phyloP scores from a whole-genome alignment of 2,113 vertebrate genomes.

The Turdus rufiventris region DNA sequence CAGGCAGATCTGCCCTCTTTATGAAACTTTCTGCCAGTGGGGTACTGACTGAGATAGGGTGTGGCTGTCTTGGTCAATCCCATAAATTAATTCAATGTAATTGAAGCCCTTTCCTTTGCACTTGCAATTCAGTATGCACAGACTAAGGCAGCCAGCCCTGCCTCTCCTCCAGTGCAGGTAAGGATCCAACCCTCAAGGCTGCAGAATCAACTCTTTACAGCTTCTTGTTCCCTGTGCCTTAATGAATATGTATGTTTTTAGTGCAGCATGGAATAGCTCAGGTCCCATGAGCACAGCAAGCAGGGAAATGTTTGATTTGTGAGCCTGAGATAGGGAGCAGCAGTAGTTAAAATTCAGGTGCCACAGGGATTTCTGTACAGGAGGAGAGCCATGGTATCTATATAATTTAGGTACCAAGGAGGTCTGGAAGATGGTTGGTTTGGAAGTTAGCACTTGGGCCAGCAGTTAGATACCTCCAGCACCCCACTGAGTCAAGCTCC shows the following conservation, averaged over 20 bases:
- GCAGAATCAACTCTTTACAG: neutral
- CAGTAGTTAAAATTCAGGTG: constrained; percentile 32
- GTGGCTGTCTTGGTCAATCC: neutral
- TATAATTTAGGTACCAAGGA: neutral
- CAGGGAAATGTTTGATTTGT: constrained; percentile 53
- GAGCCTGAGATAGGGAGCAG: constrained; percentile 18
- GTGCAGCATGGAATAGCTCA: constrained; percentile 44
- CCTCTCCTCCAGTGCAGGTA: neutral
- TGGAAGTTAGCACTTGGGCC: neutral
- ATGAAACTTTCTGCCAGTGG: neutral
- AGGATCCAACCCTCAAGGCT: neutral
- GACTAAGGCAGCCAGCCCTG: neutral
- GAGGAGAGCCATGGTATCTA: neutral
- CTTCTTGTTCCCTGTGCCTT: constrained; percentile 25
- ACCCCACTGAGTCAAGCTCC: neutral
- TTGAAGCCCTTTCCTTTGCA: neutral
- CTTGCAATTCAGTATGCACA: neutral
- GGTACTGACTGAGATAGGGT: neutral
- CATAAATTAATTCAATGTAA: neutral
- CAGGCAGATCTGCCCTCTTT: neutral
- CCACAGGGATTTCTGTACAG: neutral
- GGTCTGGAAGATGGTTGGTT: neutral
- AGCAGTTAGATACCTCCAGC: neutral
- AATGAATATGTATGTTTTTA: constrained; percentile 62
- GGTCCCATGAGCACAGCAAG: constrained; percentile 43